phyloP scores from a whole-genome alignment of 2,797 vertebrate genomes.

The Scleropages formosus region DNA sequence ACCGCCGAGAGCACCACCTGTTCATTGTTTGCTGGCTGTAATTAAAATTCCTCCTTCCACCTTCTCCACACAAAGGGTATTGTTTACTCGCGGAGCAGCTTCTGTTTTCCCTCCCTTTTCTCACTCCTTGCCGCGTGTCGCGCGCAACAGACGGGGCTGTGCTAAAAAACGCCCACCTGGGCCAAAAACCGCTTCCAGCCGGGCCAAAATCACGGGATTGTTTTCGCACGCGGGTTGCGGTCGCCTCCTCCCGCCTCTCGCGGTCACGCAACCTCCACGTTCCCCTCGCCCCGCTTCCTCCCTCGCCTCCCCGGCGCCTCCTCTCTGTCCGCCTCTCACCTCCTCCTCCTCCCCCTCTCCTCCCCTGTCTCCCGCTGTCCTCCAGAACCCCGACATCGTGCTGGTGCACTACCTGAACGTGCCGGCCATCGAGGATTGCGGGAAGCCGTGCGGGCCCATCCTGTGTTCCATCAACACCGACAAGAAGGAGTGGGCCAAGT shows the following conservation, averaged over 20 bases:
- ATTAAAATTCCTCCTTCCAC: not conserved
- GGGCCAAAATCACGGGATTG: no score
- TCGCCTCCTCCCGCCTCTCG: slow-evolving; percentile 2
- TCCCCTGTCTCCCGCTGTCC: slow-evolving; percentile 31
- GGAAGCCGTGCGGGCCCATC: slow-evolving; percentile 96
- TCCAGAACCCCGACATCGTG: slow-evolving; percentile 96
- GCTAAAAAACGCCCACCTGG: not conserved
- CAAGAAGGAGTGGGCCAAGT: slow-evolving; percentile 99
- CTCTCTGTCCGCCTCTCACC: slow-evolving; percentile 18
- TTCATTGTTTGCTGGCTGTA: not conserved
- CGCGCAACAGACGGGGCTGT: not conserved
- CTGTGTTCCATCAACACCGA: slow-evolving; percentile 99
- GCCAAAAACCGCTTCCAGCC: no score
- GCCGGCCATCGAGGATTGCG: slow-evolving; percentile 98
- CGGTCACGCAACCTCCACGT: no score
- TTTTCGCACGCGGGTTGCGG: no score
- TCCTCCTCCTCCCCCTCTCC: slow-evolving; percentile 31
- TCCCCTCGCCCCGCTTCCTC: not conserved
- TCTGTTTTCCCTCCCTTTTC: not conserved
- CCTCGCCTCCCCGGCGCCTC: not conserved
- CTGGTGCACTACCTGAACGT: slow-evolving; percentile 99
- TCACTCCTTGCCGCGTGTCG: not conserved
- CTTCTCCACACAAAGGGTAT: not conserved
- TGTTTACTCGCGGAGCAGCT: not conserved
- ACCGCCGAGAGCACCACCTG: not conserved